Conservation (phyloP, 1,140 invertebrate species). For the Drosophila jambulina region DNA sequence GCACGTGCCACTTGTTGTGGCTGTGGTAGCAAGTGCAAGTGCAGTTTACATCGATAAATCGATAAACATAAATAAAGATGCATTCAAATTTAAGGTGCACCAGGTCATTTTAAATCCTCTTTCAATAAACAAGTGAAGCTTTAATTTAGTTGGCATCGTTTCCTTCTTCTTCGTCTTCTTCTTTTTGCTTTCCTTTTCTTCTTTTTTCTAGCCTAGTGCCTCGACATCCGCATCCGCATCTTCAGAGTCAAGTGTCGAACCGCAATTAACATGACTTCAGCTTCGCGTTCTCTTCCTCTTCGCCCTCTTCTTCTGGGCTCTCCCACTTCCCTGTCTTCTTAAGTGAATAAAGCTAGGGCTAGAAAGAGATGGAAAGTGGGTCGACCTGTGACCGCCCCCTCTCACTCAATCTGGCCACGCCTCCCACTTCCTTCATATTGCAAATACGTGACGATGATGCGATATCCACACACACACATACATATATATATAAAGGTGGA, state of each 20-base stretch:
- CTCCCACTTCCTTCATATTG: constrained; percentile 38
- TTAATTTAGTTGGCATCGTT: constrained; percentile 8
- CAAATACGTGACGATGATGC: constrained; percentile 51
- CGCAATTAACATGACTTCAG: constrained; percentile 72
- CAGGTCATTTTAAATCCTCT: not conserved
- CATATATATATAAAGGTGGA: constrained; percentile 1
- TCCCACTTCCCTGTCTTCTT: constrained; percentile 14
- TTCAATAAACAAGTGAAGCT: constrained; percentile 1
- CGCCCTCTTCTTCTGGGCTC: constrained; percentile 3
- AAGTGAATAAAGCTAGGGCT: constrained; percentile 3
- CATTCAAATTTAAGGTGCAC: not conserved
- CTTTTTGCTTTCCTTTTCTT: not conserved
- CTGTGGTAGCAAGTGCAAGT: constrained; percentile 28
- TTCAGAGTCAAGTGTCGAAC: constrained; percentile 67
- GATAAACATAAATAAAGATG: constrained; percentile 12
- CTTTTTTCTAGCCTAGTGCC: constrained; percentile 15
- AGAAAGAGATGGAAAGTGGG: constrained; percentile 50
- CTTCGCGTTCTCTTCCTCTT: constrained; percentile 7
- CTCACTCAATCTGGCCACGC: constrained; percentile 53
- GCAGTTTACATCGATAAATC: constrained; percentile 33
- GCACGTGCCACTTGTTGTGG: constrained; percentile 52
- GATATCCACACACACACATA: constrained; percentile 13
- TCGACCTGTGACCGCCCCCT: constrained; percentile 43
- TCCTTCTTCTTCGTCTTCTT: too few relatives aligned
- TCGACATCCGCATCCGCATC: constrained; percentile 48